Evolutionary conservation across 2,797 vertebrate genomes (phyloP).

Genomic region (Molothrus aeneus): DNA sequence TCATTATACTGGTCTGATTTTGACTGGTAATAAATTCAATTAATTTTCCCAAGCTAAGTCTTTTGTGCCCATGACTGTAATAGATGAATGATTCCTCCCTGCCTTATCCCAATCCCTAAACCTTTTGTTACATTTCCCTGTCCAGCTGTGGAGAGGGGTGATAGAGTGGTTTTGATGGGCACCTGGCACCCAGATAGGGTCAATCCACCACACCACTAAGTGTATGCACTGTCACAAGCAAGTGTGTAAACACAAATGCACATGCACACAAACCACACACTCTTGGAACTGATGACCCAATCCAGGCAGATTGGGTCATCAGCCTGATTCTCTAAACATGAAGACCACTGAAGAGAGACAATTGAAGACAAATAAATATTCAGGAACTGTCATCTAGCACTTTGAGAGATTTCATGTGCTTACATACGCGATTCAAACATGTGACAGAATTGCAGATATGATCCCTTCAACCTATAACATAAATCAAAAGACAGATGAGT

Average conservation of each 20-base stretch:
- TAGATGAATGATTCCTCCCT: neutral
- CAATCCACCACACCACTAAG: too few relatives aligned
- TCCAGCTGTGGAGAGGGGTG: too few relatives aligned
- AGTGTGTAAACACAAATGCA: neutral
- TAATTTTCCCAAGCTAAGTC: neutral
- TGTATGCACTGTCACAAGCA: too few relatives aligned
- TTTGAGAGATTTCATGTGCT: neutral
- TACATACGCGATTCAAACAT: neutral
- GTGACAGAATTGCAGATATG: neutral
- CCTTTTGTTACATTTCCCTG: too few relatives aligned
- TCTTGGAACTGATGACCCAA: fast-evolving
- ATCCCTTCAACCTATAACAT: neutral
- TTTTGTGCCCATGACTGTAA: neutral
- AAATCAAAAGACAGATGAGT: neutral
- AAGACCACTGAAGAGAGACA: neutral
- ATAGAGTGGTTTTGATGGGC: too few relatives aligned
- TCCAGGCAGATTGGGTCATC: neutral
- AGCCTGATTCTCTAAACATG: neutral
- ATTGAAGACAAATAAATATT: neutral
- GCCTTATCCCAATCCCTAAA: too few relatives aligned
- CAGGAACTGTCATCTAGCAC: neutral
- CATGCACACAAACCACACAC: fast-evolving
- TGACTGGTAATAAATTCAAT: neutral
- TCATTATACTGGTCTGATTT: neutral
- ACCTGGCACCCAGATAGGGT: too few relatives aligned